Percentiles rank a stretch among this genome's conserved stretches.
Evolutionary conservation across 1,140 invertebrate genomes (phyloP).

Genomic region (Macrobrachium rosenbergii): DNA sequence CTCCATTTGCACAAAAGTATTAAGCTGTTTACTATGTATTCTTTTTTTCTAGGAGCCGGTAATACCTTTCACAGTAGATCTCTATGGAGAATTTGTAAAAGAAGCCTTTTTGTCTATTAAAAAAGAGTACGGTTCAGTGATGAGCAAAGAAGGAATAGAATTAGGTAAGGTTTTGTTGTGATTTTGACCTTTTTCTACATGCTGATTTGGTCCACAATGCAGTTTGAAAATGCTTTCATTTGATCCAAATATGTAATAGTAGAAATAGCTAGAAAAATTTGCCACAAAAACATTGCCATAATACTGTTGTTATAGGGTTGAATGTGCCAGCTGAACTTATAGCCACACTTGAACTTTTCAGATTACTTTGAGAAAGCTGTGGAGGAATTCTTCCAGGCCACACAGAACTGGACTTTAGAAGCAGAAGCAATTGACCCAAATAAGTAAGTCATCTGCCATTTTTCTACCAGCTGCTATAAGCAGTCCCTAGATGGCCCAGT

Average conservation of each 20-base stretch:
- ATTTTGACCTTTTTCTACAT: too few relatives aligned
- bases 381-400: constrained; percentile 8
- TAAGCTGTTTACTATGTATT: background rate
- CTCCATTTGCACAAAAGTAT: background rate
- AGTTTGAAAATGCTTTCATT: too few relatives aligned
- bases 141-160: too few relatives aligned
- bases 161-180: too few relatives aligned
- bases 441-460: constrained; percentile 8
- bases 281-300: too few relatives aligned
- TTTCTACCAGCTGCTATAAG: too few relatives aligned
- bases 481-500: too few relatives aligned
- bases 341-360: background rate
- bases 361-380: constrained; percentile 21
- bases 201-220: too few relatives aligned
- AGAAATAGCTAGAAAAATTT: too few relatives aligned
- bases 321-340: too few relatives aligned
- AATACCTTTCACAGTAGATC: background rate
- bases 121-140: background rate
- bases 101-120: background rate
- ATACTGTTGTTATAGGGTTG: too few relatives aligned
- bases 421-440: background rate
- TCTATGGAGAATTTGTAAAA: constrained; percentile 24
- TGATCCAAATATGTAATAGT: too few relatives aligned
- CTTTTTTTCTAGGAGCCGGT: background rate
- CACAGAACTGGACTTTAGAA: background rate